These are phyloP conservation scores for Aplodontia rufa DNA, from an alignment of 2,113 vertebrate genomes.

Conservation along the genomic window DNA sequence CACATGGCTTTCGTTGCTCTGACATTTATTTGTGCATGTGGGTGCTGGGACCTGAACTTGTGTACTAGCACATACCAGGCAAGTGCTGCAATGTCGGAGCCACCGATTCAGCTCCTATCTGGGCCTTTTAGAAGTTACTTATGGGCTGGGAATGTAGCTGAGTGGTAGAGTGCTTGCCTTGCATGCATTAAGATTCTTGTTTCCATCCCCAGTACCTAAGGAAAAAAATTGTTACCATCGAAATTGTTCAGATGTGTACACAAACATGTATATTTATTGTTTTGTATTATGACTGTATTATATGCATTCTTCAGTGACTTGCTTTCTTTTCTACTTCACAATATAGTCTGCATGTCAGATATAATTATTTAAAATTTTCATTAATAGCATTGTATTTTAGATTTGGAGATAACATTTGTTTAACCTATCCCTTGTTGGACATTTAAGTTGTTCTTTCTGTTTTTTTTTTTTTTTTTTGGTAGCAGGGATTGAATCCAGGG, in stretches of 20 bases:
- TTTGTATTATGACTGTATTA: neutral
- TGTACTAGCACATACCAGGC: no score
- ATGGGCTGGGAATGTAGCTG: no score
- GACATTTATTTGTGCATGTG: no score
- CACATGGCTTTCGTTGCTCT: no score
- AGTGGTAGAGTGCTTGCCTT: no score
- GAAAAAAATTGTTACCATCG: neutral
- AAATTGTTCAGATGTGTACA: neutral
- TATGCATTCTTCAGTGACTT: neutral
- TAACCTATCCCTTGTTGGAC: neutral
- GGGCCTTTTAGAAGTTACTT: neutral
- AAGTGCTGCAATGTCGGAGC: no score
- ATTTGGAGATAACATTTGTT: neutral
- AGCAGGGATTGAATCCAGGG: no score
- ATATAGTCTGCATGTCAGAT: neutral
- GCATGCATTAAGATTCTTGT: no score
- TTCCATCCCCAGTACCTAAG: no score
- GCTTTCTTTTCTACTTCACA: neutral
- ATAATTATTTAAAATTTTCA: neutral
- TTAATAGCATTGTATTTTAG: constrained; percentile 33
- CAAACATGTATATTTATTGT: neutral
- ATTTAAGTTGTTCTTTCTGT: neutral
- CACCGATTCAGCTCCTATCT: no score
- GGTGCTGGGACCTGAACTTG: no score
- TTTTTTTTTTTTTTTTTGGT: neutral